Percentiles rank a stretch among this genome's conserved stretches.
Evolutionary conservation across 2,888 invertebrate species (phyloP).

Genomic region (Julus scandinavius): DNA sequence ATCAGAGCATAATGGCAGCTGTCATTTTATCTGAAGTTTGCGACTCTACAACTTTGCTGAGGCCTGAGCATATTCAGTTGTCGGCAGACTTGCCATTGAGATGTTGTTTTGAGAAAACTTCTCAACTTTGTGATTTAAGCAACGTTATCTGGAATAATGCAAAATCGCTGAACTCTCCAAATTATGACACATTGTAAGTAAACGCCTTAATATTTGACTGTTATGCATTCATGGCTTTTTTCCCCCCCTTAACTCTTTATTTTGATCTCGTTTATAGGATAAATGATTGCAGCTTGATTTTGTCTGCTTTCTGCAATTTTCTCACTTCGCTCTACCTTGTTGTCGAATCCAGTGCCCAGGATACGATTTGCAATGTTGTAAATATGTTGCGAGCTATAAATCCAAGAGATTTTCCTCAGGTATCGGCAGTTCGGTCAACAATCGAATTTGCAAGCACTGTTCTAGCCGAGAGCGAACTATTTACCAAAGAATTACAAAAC

Average conservation of each 20-base stretch:
- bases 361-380: background rate
- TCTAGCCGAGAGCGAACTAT: background rate
- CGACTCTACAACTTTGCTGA: background rate
- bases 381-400: background rate
- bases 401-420: conserved; percentile 25
- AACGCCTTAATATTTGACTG: background rate
- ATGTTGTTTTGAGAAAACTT: conserved; percentile 32
- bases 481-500: background rate
- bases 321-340: background rate
- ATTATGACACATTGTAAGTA: conserved; percentile 48
- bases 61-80: background rate
- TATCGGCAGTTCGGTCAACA: background rate
- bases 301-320: conserved; percentile 14
- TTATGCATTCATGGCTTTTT: background rate
- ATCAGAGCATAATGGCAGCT: conserved; percentile 46
- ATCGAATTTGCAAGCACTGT: background rate
- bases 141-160: conserved; percentile 53
- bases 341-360: background rate
- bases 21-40: background rate
- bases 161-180: background rate
- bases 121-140: conserved; percentile 45
- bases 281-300: conserved; percentile 12
- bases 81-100: conserved; percentile 48
- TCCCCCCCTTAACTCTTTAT: background rate
- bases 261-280: background rate